Evolutionary conservation across 1,140 invertebrate species (phyloP).

Genomic region (Neuroterus valhalla): DNA sequence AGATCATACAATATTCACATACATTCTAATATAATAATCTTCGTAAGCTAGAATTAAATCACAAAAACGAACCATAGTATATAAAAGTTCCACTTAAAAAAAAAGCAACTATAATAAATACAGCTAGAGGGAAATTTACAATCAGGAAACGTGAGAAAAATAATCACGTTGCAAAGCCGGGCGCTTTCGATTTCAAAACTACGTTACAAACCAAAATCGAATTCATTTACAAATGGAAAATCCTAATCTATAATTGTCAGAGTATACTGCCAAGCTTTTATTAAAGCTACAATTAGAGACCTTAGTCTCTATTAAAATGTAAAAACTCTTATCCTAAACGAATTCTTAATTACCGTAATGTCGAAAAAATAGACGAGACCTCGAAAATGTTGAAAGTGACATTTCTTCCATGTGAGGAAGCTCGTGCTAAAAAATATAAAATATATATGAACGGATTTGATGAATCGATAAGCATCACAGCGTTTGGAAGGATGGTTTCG

Average conservation of each 20-base stretch:
- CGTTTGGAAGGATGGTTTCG: slow-evolving; percentile 53
- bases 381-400: too few species aligned
- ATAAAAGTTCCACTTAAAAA: slow-evolving; percentile 4
- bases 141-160: slow-evolving; percentile 7
- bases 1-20: slow-evolving; percentile 19
- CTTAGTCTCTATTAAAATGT: slow-evolving; percentile 23
- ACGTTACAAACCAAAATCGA: too few species aligned
- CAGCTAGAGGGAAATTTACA: slow-evolving; percentile 19
- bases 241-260: too few species aligned
- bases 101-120: slow-evolving; percentile 9
- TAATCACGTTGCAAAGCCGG: background rate
- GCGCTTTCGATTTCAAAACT: too few species aligned
- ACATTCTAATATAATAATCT: slow-evolving; percentile 13
- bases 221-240: too few species aligned
- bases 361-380: background rate
- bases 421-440: too few species aligned
- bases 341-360: background rate
- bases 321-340: slow-evolving; percentile 13
- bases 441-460: background rate
- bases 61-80: slow-evolving; percentile 6
- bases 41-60: slow-evolving; percentile 22
- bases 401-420: too few species aligned
- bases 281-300: background rate
- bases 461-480: slow-evolving; percentile 51
- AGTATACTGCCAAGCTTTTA: too few species aligned